Conservation (phyloP, 2,797 vertebrate species). For the Leontopithecus rosalia region DNA sequence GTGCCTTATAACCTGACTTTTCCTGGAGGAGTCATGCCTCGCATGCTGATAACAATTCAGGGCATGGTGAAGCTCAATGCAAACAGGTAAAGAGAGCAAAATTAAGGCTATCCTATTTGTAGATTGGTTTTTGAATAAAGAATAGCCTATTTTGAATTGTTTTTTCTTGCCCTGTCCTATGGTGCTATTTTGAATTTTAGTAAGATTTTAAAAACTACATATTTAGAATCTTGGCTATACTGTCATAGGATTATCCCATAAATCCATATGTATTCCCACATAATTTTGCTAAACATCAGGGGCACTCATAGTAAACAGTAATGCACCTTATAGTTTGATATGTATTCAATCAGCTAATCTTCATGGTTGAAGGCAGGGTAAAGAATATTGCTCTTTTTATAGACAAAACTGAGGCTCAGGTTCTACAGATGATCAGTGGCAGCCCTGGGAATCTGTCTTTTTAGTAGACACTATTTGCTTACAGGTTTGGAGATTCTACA, state of each 20-base stretch:
- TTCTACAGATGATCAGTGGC: not conserved
- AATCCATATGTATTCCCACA: not conserved
- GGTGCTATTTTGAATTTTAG: not conserved
- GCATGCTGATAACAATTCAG: slow-evolving; percentile 89
- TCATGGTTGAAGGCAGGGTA: no score
- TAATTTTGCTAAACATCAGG: not conserved
- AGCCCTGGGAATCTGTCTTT: not conserved
- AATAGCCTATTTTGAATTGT: not conserved
- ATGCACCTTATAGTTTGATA: not conserved
- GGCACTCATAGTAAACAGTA: not conserved
- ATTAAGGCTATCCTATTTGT: not conserved
- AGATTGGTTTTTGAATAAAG: slow-evolving; percentile 34
- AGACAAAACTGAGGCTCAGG: not conserved
- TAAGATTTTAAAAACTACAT: not conserved
- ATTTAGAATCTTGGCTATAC: not conserved
- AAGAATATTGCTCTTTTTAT: not conserved
- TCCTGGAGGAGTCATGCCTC: slow-evolving; percentile 89
- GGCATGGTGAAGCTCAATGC: slow-evolving; percentile 78
- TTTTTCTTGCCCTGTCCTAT: not conserved
- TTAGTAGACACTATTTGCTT: not conserved
- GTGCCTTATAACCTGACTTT: slow-evolving; percentile 91
- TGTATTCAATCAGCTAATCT: not conserved
- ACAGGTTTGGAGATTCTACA: not conserved
- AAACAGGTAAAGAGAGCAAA: slow-evolving; percentile 72
- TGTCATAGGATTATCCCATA: not conserved